Conservation (phyloP, 2,797 vertebrate species). For the Lithobates pipiens region DNA sequence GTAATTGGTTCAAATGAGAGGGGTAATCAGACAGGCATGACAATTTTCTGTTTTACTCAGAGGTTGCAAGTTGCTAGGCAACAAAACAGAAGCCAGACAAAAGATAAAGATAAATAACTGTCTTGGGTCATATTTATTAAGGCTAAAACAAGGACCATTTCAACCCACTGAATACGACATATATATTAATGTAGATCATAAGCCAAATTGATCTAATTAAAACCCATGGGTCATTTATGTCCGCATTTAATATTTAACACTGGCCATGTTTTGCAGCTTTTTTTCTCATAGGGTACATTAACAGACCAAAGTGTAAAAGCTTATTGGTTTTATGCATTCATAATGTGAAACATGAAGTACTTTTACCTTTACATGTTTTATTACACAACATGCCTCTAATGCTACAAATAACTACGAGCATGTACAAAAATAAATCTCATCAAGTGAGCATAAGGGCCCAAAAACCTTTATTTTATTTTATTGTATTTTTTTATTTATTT, state of each 20-base stretch:
- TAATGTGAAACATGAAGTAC: background rate
- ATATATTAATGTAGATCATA: slow-evolving; percentile 43
- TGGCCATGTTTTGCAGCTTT: background rate
- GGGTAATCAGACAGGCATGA: slow-evolving; percentile 52
- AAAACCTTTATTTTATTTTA: too few species aligned
- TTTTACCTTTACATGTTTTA: background rate
- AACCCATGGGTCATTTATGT: slow-evolving; percentile 38
- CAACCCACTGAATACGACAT: slow-evolving; percentile 28
- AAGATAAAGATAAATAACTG: slow-evolving; percentile 52
- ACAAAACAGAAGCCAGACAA: slow-evolving; percentile 47
- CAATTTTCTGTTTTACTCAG: slow-evolving; percentile 48
- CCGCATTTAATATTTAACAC: background rate
- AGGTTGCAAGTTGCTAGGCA: slow-evolving; percentile 47
- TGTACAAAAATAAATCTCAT: background rate
- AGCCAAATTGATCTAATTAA: slow-evolving; percentile 43
- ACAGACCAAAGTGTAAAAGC: background rate
- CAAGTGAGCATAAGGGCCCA: background rate
- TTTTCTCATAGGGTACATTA: background rate
- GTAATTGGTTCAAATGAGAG: slow-evolving; percentile 56
- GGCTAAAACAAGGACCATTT: slow-evolving; percentile 44
- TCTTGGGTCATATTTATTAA: slow-evolving; percentile 48
- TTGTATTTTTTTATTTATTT: background rate
- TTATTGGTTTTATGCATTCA: background rate
- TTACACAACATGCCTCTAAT: background rate
- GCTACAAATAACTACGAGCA: background rate